phyloP scores from a whole-genome alignment of 2,797 vertebrate genomes.

The Sebastes steindachneri region DNA sequence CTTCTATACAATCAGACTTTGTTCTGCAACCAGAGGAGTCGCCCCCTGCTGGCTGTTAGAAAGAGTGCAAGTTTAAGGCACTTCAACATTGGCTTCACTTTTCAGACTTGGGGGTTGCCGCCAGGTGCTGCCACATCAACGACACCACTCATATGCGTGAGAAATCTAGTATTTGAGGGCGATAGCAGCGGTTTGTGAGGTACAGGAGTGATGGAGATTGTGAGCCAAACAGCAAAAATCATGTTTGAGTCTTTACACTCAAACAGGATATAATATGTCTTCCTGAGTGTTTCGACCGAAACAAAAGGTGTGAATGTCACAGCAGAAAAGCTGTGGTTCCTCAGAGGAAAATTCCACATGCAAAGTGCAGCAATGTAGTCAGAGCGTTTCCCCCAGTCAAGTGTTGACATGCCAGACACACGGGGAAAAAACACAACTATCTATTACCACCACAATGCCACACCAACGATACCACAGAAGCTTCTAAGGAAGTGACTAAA shows the following conservation, averaged over 20 bases:
- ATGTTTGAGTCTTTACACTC: background rate
- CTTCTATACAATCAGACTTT: no score
- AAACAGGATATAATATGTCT: background rate
- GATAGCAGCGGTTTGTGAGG: background rate
- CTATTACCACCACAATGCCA: slow-evolving; percentile 27
- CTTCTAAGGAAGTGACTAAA: slow-evolving; percentile 25
- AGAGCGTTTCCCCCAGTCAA: slow-evolving; percentile 35
- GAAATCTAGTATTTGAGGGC: background rate
- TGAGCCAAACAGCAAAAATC: background rate
- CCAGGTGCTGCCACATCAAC: background rate
- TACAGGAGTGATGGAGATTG: background rate
- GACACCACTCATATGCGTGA: background rate
- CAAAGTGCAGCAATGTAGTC: background rate
- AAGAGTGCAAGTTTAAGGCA: background rate
- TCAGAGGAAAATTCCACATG: slow-evolving; percentile 24
- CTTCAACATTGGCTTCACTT: background rate
- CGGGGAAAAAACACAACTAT: slow-evolving; percentile 5
- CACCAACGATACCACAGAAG: slow-evolving; percentile 16
- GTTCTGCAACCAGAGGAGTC: no score
- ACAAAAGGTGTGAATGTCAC: background rate
- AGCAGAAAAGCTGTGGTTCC: background rate
- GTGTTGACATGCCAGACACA: slow-evolving; percentile 52
- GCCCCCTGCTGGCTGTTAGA: no score
- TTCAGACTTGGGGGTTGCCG: background rate
- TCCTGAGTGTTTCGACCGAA: background rate